These are phyloP conservation scores for Drosophila nannoptera DNA, from an alignment of 1,140 invertebrate species.

Conservation along the genomic window DNA sequence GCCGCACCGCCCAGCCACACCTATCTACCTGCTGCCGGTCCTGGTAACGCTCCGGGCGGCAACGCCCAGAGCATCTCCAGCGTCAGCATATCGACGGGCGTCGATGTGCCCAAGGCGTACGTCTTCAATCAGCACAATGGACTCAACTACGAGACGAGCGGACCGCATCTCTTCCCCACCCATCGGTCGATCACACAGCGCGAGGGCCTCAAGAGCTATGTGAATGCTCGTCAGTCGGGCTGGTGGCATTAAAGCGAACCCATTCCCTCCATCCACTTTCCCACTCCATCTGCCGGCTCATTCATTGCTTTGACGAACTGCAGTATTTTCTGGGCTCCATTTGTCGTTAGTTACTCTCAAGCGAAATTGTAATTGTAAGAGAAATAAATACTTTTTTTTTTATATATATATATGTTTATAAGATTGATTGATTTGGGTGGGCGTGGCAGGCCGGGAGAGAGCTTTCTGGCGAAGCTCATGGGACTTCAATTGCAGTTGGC, in stretches of 20 bases:
- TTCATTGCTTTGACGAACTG: too few relatives aligned
- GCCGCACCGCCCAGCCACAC: conserved; percentile 39
- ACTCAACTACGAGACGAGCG: conserved; percentile 72
- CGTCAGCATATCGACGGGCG: conserved; percentile 36
- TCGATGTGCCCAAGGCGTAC: conserved; percentile 71
- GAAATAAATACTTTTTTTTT: too few relatives aligned
- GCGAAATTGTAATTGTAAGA: too few relatives aligned
- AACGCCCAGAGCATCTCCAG: conserved; percentile 39
- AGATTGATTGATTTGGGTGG: too few relatives aligned
- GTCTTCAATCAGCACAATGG: conserved; percentile 78
- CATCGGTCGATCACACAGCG: conserved; percentile 39
- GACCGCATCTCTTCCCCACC: conserved; percentile 68
- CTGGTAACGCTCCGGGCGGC: not conserved
- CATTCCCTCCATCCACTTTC: too few relatives aligned
- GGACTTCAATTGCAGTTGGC: too few relatives aligned
- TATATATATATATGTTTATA: too few relatives aligned
- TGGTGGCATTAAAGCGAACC: conserved; percentile 76
- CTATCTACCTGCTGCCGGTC: conserved; percentile 47
- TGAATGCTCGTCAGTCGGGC: conserved; percentile 60
- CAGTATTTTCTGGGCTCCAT: too few relatives aligned
- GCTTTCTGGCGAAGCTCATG: too few relatives aligned
- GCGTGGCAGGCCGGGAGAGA: too few relatives aligned
- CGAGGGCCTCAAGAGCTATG: conserved; percentile 69
- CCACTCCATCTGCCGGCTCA: too few relatives aligned
- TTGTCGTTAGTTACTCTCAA: too few relatives aligned